Base-by-base conservation (phyloP, 2,113 vertebrate species). In the Candoia aspera region DNA sequence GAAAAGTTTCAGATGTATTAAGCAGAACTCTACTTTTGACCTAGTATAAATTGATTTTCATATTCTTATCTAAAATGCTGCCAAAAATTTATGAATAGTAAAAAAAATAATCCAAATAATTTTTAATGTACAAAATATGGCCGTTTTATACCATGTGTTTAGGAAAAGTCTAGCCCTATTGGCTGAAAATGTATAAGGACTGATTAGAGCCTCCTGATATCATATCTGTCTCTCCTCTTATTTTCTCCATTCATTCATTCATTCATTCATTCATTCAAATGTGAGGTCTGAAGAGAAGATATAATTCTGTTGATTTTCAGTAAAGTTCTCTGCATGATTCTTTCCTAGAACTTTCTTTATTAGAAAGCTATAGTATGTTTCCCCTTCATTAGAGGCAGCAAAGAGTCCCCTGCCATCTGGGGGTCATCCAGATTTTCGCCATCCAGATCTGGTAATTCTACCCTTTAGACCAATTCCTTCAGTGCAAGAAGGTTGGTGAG, bases 1-100 rank as follows among this genome's bases (percentile, higher is more conserved):
- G 88, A 93, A 11, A 49, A 29, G 58, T 2, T 6, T 84, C 90
- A 84, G 91, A 95, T 15, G 1, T 26, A 94, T 92, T 95, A 91
- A 94, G 84, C 83, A 92, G 88, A 90, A 90, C 21, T 21, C 19
- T 93, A 54, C 19, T 92, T 86, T 8, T 90, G 54, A 92, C 29
- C n/a, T 53, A 10, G 86, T 42, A 0, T 91, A 29, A 94, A 94
- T 79, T 87, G 24, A 21, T 90, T 91, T 90, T 11, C 26, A 86
- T 33, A 21, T 33, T n/a, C 94, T 93, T 86, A 58, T 91, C 89
- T 57, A 94, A 88, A 90, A 54, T 23, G 6, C 0, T 89, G 2
- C 83, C 57, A 87, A 94, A 37, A 21, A 84, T 17, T 2, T 19
- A 64, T 53, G 90, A 53, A 54, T 0, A 26, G 26, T 73, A 68